Percentiles rank a stretch among this genome's conserved stretches.
These are phyloP conservation scores for Amblyjoppa proteus DNA, from an alignment of 2,888 invertebrate genomes.

Conservation along the genomic window DNA sequence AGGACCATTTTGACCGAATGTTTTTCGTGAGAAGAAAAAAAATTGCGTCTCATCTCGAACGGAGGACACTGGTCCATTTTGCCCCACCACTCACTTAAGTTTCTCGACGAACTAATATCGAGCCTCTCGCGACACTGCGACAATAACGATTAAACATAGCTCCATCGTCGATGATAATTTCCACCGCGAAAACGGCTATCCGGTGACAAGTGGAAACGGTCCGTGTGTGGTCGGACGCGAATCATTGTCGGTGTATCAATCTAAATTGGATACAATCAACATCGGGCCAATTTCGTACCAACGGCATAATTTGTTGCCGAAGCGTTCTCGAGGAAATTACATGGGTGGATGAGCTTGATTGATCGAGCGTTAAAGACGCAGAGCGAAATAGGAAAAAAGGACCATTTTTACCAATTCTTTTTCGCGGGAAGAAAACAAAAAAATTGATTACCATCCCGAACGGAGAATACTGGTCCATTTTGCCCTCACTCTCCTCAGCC, in stretches of 20 bases:
- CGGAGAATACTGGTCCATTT: too few relatives aligned
- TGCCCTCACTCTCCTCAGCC: too few relatives aligned
- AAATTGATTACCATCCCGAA: too few relatives aligned
- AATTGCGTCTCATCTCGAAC: too few relatives aligned
- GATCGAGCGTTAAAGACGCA: conserved; percentile 40
- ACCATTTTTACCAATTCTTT: too few relatives aligned
- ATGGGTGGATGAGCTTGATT: conserved; percentile 38
- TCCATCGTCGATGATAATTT: background rate
- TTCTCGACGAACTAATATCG: background rate
- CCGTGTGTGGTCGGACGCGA: background rate
- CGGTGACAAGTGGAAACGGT: background rate
- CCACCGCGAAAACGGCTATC: too few relatives aligned
- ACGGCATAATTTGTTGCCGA: background rate
- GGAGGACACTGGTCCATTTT: too few relatives aligned
- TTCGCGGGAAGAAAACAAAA: too few relatives aligned
- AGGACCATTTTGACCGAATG: background rate
- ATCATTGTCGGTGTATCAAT: background rate
- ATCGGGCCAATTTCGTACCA: background rate
- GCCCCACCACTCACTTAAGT: background rate
- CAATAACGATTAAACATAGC: background rate
- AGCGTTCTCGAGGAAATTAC: conserved; percentile 27
- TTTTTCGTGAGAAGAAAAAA: background rate
- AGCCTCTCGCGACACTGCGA: background rate
- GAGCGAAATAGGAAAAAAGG: too few relatives aligned
- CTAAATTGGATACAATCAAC: conserved; percentile 1